Evolutionary conservation across 1,140 invertebrate genomes (phyloP), one percentile per base, ranked within the genome.

Genomic region (Euglossa dilemma): DNA sequence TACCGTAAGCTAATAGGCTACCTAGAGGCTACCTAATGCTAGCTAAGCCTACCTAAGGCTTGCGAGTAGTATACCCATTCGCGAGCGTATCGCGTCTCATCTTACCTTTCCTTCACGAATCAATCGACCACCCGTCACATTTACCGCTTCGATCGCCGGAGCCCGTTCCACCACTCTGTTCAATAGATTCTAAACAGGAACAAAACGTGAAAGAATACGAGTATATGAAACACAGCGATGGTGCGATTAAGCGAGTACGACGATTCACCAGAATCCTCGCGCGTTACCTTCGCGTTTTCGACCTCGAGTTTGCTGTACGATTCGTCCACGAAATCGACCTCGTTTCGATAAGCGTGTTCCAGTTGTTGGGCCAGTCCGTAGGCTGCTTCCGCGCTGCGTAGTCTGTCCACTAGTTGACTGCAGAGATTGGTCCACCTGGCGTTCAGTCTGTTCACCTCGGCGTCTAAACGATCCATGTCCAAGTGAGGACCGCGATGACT

Each of bases 71-170:
- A 45, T 67, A 76, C 78, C 85, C 80, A 75, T 61, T 71, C 74
- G 36, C 74, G 63, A 56, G 0, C 36, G 6, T 57, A 61, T 74
- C 61, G 61, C 73, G 79, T 69, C 77, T 86, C 80, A 85, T 91
- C 91, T 96, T 98, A 99, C 98, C 98, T 99, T 99, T 86, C 98
- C 98, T 95, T 99, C 99, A 86, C 98, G 96, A 91, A 99, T 99
- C 94, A 98, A 98, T 93, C 98, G 96, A 92, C 98, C 98, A 89
- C 99, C 99, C 92, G 98, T 97, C 87, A 97, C 95, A 94, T 99
- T 99, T 90, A 99, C 98, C 92, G 98, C 97, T 95, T 99, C 99
- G 91, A 99, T 98, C 92, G 97, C 97, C 89, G 97, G 97, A 87
- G 97, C 98, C 91, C 97, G 96, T 94, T 99, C 98, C 90, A 98